Base-by-base conservation (phyloP, 1,140 invertebrate genomes). In the Cydia amplana region DNA sequence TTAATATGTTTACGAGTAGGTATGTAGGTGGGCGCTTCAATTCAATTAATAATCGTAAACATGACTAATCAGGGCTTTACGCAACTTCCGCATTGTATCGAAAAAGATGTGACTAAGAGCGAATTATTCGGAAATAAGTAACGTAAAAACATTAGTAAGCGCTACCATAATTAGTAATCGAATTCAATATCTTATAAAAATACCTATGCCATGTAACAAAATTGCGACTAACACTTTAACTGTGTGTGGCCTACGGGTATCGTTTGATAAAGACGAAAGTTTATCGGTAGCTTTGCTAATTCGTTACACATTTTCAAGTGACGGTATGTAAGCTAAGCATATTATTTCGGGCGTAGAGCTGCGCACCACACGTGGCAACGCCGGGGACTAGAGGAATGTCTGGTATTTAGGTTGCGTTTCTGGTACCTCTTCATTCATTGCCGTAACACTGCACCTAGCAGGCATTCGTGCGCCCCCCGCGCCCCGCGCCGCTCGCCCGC, bases 381-480 rank as follows among this genome's bases (percentile, higher is more conserved):
- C 80, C 85, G 83, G 85, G 83, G 82, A 85, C 85, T 85, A 76
- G 84, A 90, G 84, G 88, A 91, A 92, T 92, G 89, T 81, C 77
- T 70, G 88, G 91, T 91, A 92, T 92, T 91, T 92, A 89, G 91
- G 91, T 92, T 92, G 86, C 87, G 86, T 88, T 87, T 87, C 87
- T 90, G 87, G 87, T 90, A 91, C 86, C 87, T 89, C 87, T 92
- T 89, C 91, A 92, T 92, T 92, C 88, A 92, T 87, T 86, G 88
- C 84, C 85, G 88, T 84, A 86, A 84, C 88, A 89, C 81, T 92
- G 87, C 90, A 91, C 83, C 88, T 85, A 84, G 82, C 85, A 49
- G 77, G 75, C 40, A 73, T 74, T 70, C 65, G 65, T 70, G 65
- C 64, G 32, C 64, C 64, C 23, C 65, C 65, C 65, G 65, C 65